phyloP scores from a whole-genome alignment of 2,113 vertebrate species.

The Laticauda colubrina region DNA sequence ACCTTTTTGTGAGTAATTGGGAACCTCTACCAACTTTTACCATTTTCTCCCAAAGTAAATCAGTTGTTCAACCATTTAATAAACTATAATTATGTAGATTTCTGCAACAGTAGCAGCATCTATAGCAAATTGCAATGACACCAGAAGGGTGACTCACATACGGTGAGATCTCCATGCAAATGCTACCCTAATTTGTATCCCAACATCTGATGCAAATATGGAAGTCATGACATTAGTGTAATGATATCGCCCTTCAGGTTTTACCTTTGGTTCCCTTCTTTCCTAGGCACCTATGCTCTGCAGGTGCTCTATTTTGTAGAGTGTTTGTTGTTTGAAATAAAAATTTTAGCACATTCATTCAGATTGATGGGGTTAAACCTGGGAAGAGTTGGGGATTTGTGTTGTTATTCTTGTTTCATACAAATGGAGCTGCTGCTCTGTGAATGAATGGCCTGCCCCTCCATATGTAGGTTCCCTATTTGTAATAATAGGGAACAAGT shows the following conservation, averaged over 20 bases:
- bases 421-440: conserved; percentile 18
- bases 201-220: not conserved
- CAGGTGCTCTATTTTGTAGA: not conserved
- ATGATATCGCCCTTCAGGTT: not conserved
- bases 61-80: not conserved
- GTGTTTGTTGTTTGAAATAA: not conserved
- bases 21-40: not conserved
- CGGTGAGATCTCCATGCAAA: not conserved
- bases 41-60: not conserved
- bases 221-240: not conserved
- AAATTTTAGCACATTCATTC: not conserved
- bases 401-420: not conserved
- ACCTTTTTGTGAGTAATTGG: not conserved
- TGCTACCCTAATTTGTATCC: not conserved
- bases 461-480: conserved; percentile 10
- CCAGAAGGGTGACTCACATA: not conserved
- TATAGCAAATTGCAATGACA: not conserved
- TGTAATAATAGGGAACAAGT: conserved; percentile 9
- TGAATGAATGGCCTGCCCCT: not conserved
- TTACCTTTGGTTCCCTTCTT: not conserved
- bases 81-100: not conserved
- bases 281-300: not conserved
- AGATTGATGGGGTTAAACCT: not conserved
- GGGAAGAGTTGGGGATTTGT: not conserved
- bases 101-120: not conserved